Base-by-base conservation (phyloP, 2,797 vertebrate species). In the Trematocara caparti region DNA sequence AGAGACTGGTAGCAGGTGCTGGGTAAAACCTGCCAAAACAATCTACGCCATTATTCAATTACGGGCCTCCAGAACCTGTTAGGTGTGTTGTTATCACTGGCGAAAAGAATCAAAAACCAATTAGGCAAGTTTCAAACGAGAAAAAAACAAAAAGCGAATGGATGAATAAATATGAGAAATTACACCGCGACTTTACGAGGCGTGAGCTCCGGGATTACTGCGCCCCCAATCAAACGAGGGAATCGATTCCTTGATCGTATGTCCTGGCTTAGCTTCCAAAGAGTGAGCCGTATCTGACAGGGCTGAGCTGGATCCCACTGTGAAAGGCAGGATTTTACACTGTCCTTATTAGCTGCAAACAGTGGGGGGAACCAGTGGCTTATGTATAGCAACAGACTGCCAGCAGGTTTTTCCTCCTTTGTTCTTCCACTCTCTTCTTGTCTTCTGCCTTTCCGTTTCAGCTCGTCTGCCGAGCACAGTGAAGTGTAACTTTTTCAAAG, bases 271-370 rank as follows among this genome's bases (percentile, higher is more conserved):
- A 78, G 87, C 79, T 88, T 85, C 69, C 76, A 53, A 79, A 86
- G 83, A 72, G 57, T 55, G 81, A 88, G 85, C 69, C 7, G 5
- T 84, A 81, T 89, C 87, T 88, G 90, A 92, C 90, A 83, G 90
- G 80, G 81, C 83, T 90, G 88, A 92, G 91, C 86, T 71, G 89
- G 82, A 87, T 89, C 90, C 88, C 79, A 89, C 90, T 88, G 87
- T 19, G 91, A 45, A 1, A 87, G 86, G 82, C 77, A 75, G 85
- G 90, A 73, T 92, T 92, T 87, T 89, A 91, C 86, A 93, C 90
- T 91, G 92, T 93, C 88, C 92, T 93, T 92, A 93, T 95, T 94
- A 92, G 89, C 86, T 86, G 71, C 81, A 93, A 91, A 94, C 92
- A 92, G 92, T 81, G 86, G 90, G 92, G 90, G 90, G 90, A 80